phyloP scores from a whole-genome alignment of 2,113 vertebrate genomes.

The Phylloscopus trochilus region DNA sequence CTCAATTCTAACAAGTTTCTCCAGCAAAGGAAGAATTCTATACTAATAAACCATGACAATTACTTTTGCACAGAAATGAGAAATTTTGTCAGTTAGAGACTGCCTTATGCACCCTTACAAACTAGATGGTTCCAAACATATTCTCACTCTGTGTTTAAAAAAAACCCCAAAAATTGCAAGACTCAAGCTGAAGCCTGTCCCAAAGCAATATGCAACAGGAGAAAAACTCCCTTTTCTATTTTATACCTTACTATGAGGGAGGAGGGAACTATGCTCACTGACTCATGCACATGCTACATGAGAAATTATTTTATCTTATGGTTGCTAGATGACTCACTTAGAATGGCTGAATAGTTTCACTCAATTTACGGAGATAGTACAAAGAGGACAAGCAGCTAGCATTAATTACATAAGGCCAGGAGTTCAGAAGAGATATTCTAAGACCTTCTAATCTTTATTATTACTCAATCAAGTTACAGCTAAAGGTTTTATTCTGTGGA shows the following conservation, averaged over 20 bases:
- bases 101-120: background rate
- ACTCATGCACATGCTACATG: background rate
- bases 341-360: background rate
- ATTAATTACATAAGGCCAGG: background rate
- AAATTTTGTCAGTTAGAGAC: background rate
- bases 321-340: background rate
- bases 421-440: background rate
- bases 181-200: background rate
- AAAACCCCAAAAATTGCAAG: background rate
- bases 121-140: background rate
- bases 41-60: background rate
- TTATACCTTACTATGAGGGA: background rate
- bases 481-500: background rate
- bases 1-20: background rate
- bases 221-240: background rate
- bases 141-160: background rate
- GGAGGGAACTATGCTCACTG: background rate
- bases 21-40: background rate
- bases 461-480: background rate
- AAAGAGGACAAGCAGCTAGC: background rate
- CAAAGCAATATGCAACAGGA: background rate
- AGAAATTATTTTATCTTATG: background rate
- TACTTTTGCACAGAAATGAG: background rate
- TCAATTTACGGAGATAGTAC: background rate
- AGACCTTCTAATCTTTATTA: background rate